Conservation (phyloP, 2,113 vertebrate species). For the Elachura formosa region DNA sequence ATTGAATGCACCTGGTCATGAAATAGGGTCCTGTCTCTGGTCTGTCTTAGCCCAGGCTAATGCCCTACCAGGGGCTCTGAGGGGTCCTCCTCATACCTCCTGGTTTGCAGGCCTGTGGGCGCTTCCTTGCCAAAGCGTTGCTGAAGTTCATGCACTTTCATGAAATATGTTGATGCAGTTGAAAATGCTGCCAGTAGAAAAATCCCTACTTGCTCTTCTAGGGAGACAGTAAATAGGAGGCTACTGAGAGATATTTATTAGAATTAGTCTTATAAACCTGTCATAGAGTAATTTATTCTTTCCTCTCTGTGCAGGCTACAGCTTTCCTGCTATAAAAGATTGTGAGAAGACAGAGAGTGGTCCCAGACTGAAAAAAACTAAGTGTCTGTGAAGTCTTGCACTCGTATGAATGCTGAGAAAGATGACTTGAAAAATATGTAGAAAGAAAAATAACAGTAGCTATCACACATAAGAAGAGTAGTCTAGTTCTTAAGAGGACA, state of each 20-base stretch:
- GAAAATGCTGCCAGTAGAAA: slow-evolving; percentile 1
- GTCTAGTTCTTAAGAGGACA: slow-evolving; percentile 2
- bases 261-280: slow-evolving; percentile 54
- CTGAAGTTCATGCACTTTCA: not conserved
- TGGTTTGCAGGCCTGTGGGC: not conserved
- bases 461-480: not conserved
- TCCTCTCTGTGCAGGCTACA: not conserved
- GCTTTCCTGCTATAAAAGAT: not conserved
- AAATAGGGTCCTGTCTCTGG: not conserved
- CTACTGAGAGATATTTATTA: slow-evolving; percentile 22
- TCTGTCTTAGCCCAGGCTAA: not conserved
- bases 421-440: not conserved
- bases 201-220: not conserved
- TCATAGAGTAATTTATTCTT: slow-evolving; percentile 9
- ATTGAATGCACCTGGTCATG: not conserved
- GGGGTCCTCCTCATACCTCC: not conserved
- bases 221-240: not conserved
- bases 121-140: not conserved
- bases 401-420: not conserved
- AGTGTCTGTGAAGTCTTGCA: not conserved
- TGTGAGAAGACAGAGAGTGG: not conserved
- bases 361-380: not conserved
- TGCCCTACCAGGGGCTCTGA: not conserved
- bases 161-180: not conserved
- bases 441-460: slow-evolving; percentile 9